These are phyloP conservation scores for Cheilosia grossa DNA, from an alignment of 2,888 invertebrate species.

Conservation along the genomic window DNA sequence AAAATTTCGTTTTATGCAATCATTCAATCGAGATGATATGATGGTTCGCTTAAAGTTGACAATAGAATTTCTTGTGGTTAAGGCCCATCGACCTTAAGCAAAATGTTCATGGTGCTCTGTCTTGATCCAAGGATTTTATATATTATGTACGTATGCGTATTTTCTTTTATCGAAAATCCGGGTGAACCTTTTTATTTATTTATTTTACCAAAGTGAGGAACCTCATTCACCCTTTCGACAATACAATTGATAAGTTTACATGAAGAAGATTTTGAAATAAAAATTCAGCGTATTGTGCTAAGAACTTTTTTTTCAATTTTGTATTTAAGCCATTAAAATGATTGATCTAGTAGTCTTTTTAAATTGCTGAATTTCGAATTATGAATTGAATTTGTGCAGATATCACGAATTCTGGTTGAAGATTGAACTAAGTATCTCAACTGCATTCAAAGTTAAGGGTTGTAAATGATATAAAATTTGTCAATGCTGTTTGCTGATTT, in stretches of 20 bases:
- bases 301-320: too few species aligned
- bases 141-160: neutral
- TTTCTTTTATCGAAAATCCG: conserved; percentile 23
- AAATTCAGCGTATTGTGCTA: too few species aligned
- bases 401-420: too few species aligned
- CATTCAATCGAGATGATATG: conserved; percentile 41
- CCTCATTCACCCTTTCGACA: conserved; percentile 18
- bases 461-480: too few species aligned
- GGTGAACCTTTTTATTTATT: conserved; percentile 13
- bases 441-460: too few species aligned
- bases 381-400: too few species aligned
- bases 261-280: neutral
- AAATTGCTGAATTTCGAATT: too few species aligned
- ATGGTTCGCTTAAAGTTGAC: conserved; percentile 42
- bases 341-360: too few species aligned
- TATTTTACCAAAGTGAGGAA: neutral
- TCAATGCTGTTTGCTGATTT: too few species aligned
- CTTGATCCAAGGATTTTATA: conserved; percentile 16
- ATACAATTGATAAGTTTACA: conserved; percentile 17
- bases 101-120: conserved; percentile 26
- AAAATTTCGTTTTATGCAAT: conserved; percentile 31
- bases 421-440: too few species aligned
- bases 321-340: too few species aligned
- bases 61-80: conserved; percentile 28
- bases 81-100: conserved; percentile 1